Percentiles rank a stretch among this genome's conserved stretches.
Evolutionary conservation across 2,888 invertebrate genomes (phyloP).

Genomic region (Ochropleura leucogaster): DNA sequence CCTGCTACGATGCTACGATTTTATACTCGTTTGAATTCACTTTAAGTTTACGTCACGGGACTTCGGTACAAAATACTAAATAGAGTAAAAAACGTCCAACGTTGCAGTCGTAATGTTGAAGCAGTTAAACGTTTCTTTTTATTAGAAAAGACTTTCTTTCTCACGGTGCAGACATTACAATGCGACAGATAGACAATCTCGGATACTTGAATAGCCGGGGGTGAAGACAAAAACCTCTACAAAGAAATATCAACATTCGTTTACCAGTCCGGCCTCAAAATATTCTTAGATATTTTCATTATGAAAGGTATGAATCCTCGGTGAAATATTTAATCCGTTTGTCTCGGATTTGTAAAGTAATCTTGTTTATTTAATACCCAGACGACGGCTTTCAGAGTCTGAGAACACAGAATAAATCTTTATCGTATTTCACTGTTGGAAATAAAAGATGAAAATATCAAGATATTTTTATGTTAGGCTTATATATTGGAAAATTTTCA

Average conservation of each 20-base stretch:
- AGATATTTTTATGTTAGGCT: constrained; percentile 56
- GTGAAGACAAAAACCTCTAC: constrained; percentile 4
- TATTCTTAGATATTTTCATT: constrained; percentile 55
- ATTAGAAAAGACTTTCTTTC: constrained; percentile 36
- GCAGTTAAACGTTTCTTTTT: constrained; percentile 22
- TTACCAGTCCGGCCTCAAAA: constrained; percentile 29
- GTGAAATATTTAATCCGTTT: constrained; percentile 62
- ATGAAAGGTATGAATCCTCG: constrained; percentile 58
- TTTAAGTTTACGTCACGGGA: neutral
- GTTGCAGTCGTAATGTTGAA: constrained; percentile 4
- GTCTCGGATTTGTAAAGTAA: constrained; percentile 56
- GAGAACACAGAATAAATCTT: constrained; percentile 58
- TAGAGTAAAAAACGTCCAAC: neutral
- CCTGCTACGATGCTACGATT: neutral
- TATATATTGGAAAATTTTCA: constrained; percentile 67
- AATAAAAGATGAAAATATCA: constrained; percentile 62
- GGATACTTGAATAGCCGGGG: constrained; percentile 3
- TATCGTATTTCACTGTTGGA: constrained; percentile 47
- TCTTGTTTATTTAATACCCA: constrained; percentile 63
- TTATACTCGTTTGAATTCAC: neutral
- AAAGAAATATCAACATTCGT: constrained; percentile 17
- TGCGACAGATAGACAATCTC: constrained; percentile 16
- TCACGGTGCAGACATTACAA: constrained; percentile 29
- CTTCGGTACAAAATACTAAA: neutral
- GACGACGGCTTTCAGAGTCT: constrained; percentile 45